A percentile compares a stretch with the other conserved stretches of the same genome.
These are phyloP conservation scores for Synergus laeviventris DNA, from an alignment of 2,888 invertebrate genomes.

Conservation along the genomic window DNA sequence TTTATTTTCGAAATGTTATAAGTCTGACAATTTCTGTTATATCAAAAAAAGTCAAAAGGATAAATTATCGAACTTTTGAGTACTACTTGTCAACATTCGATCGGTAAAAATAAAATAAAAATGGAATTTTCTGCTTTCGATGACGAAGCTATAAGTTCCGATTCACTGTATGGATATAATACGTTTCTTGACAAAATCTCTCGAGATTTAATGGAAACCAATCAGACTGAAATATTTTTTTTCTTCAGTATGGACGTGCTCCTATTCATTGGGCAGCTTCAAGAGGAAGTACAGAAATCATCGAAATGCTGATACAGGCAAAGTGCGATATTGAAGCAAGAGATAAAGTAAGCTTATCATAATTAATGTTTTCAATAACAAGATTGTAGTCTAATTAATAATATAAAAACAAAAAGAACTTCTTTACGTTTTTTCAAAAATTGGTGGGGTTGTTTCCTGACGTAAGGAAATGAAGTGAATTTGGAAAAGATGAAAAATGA, in stretches of 20 bases:
- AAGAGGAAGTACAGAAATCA: slow-evolving; percentile 84
- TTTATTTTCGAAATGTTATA: too few relatives aligned
- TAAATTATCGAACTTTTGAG: too few relatives aligned
- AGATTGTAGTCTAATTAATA: neutral
- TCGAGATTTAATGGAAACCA: slow-evolving; percentile 1
- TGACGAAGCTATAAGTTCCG: neutral
- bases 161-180: neutral
- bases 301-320: slow-evolving; percentile 83
- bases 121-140: slow-evolving; percentile 7
- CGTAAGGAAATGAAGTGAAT: too few relatives aligned
- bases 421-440: neutral
- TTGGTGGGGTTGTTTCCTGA: too few relatives aligned
- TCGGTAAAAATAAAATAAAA: neutral
- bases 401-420: too few relatives aligned
- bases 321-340: slow-evolving; percentile 85
- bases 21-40: too few relatives aligned
- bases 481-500: too few relatives aligned
- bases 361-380: neutral
- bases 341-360: slow-evolving; percentile 81
- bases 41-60: too few relatives aligned
- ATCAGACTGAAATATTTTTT: slow-evolving; percentile 25
- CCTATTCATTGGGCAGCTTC: slow-evolving; percentile 88
- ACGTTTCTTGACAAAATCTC: slow-evolving; percentile 3
- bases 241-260: slow-evolving; percentile 82
- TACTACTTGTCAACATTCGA: too few relatives aligned